Evolutionary conservation across 2,113 vertebrate genomes (phyloP).

Genomic region (Eulemur rufifrons): DNA sequence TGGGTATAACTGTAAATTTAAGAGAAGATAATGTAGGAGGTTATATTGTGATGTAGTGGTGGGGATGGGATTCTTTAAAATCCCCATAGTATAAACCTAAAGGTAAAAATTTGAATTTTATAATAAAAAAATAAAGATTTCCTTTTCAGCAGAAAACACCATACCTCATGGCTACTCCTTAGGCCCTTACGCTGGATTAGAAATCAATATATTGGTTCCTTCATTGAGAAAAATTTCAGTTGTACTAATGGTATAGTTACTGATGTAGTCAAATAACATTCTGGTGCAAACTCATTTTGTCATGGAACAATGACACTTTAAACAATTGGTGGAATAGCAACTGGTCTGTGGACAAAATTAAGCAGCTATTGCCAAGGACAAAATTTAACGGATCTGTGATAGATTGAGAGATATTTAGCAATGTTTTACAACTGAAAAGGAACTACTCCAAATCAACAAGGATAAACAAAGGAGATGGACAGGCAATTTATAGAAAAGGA

Average conservation of each 20-base stretch:
- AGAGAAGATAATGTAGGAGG: background rate
- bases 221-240: background rate
- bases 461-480: background rate
- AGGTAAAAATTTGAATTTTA: background rate
- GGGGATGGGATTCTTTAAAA: constrained; percentile 2
- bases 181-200: background rate
- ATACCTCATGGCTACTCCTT: background rate
- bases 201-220: background rate
- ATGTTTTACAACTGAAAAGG: background rate
- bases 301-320: background rate
- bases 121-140: background rate
- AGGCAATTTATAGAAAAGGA: background rate
- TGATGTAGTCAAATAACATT: background rate
- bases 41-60: background rate
- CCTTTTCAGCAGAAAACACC: background rate
- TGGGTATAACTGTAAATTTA: background rate
- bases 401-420: background rate
- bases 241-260: background rate
- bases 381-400: background rate
- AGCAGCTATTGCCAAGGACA: background rate
- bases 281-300: background rate
- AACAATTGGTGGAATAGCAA: background rate
- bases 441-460: background rate
- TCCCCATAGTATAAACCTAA: background rate
- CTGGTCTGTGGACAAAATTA: constrained; percentile 9